Conservation (phyloP, 2,888 invertebrate genomes). For the Callosobruchus maculatus region DNA sequence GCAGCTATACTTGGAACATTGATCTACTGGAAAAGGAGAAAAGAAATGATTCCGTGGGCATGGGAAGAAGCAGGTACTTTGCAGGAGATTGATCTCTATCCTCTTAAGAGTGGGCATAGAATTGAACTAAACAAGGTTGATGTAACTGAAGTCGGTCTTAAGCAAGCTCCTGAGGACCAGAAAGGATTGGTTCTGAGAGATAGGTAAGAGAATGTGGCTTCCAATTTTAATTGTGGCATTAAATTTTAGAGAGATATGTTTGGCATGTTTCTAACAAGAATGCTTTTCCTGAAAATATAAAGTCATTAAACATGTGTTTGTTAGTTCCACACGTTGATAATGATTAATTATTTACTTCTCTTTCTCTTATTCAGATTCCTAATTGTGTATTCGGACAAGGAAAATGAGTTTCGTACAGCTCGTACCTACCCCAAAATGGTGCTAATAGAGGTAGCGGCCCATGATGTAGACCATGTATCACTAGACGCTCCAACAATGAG, state of each 20-base stretch:
- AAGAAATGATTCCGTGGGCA: constrained; percentile 33
- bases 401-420: constrained; percentile 46
- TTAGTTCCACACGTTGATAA: too few relatives aligned
- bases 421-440: constrained; percentile 50
- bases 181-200: constrained; percentile 34
- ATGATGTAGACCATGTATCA: constrained; percentile 45
- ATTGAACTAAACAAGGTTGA: constrained; percentile 39
- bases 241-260: too few relatives aligned
- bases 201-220: constrained; percentile 28
- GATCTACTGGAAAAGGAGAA: constrained; percentile 30
- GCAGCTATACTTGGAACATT: constrained; percentile 26
- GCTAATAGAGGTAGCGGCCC: constrained; percentile 45
- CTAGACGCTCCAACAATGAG: constrained; percentile 51
- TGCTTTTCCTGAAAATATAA: too few relatives aligned
- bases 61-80: constrained; percentile 43
- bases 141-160: constrained; percentile 39
- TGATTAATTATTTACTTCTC: too few relatives aligned
- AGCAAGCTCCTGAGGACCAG: constrained; percentile 30
- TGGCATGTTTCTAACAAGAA: too few relatives aligned
- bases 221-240: too few relatives aligned
- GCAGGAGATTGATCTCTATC: constrained; percentile 41
- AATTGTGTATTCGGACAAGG: constrained; percentile 47
- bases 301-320: too few relatives aligned
- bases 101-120: constrained; percentile 44
- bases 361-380: constrained; percentile 40